These are phyloP conservation scores for Pocillopora verrucosa DNA, from an alignment of 64 coral and sea anemone species.

Conservation along the genomic window DNA sequence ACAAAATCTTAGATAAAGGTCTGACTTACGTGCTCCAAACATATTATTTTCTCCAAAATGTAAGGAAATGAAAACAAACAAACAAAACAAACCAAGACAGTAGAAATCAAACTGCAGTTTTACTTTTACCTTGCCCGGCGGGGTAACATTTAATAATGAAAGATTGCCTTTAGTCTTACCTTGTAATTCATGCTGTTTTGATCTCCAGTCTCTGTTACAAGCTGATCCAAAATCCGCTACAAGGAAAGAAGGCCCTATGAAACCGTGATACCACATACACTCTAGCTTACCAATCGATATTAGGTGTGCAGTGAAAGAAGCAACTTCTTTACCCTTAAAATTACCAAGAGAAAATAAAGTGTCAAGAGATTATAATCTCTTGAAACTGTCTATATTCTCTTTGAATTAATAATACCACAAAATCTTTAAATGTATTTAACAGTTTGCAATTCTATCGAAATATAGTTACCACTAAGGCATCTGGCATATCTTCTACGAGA, in stretches of 20 bases:
- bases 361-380: no score
- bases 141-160: background rate
- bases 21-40: no score
- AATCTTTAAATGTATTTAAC: no score
- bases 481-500: slow-evolving; percentile 79
- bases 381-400: no score
- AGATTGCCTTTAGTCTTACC: slow-evolving; percentile 22
- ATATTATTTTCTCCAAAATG: no score
- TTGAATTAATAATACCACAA: no score
- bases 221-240: slow-evolving; percentile 74
- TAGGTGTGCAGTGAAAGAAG: background rate
- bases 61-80: background rate
- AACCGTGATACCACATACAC: background rate
- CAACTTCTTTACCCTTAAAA: no score
- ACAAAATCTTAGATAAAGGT: no score
- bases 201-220: slow-evolving; percentile 58
- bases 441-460: background rate
- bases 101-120: no score
- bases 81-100: no score
- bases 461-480: slow-evolving; percentile 59
- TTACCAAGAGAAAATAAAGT: no score
- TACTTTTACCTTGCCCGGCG: background rate
- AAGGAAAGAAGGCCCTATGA: background rate
- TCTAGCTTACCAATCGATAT: background rate
- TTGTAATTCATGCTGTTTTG: slow-evolving; percentile 41